Evolutionary conservation across 2,888 invertebrate genomes (phyloP), one percentile per base, ranked within the genome.

Genomic region (Cryptocephalus moraei): DNA sequence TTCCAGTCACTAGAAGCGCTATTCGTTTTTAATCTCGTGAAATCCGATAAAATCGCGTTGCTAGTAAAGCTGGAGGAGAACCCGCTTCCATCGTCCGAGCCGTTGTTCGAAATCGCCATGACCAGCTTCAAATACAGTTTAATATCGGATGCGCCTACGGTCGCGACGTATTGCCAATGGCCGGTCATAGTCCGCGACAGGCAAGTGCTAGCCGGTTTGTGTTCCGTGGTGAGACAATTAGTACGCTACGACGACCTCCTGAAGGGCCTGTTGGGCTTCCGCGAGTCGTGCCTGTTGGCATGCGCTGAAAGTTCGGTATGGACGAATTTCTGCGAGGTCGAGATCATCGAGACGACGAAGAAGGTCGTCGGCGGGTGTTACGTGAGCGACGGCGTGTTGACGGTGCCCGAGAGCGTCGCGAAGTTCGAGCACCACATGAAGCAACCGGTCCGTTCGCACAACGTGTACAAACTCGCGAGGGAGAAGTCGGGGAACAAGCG

Each of bases 311-410:
- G 80, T 8, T 91, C 91, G 8, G 75, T 87, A 36, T 93, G 92
- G 93, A 94, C 93, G 0, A 86, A 85, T 61, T 91, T 91, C 66
- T 94, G 94, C 74, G 94, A 94, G 74, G 76, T 87, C 4, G 88
- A 91, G 63, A 72, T 91, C 39, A 76, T 86, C 9, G 66, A 72
- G 45, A 77, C 82, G 1, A 70, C 84, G 0, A 75, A 76, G 50
- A 60, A 70, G n/a, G 56, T 78, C 43, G 56, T 74, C 13, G 47
- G 49, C 12, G 43, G 52, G 8, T 13, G 55, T 12, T 55, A 58
- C 12, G 56, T 54, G 33, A 39, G 49, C 32, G 49, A 45, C 8
- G 34, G 55, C 14, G 49, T 41, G 36, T 62, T 68, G 9, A 62
- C 64, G 45, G 60, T 92, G 45, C 89, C 92, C 0, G 66, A 71